Percentiles rank a stretch among this genome's conserved stretches.
These are phyloP conservation scores for Thaleichthys pacificus DNA, from an alignment of 2,797 vertebrate species.

Conservation along the genomic window DNA sequence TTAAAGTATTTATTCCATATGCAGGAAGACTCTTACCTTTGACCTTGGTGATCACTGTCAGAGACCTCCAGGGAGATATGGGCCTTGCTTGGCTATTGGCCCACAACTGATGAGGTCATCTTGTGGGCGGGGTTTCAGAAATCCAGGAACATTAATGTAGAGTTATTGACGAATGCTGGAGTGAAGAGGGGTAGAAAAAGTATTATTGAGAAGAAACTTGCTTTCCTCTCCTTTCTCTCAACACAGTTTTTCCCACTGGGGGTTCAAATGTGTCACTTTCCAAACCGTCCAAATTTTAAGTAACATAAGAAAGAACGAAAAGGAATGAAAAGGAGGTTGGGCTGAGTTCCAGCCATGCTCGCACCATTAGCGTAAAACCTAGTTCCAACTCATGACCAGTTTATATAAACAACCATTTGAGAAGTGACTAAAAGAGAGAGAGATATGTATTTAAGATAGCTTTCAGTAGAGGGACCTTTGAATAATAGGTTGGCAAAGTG, in stretches of 20 bases:
- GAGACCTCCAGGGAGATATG: slow-evolving; percentile 20
- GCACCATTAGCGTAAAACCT: slow-evolving; percentile 60
- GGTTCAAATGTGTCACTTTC: background rate
- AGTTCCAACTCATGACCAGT: slow-evolving; percentile 66
- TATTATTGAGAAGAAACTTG: background rate
- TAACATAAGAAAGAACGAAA: background rate
- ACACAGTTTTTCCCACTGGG: background rate
- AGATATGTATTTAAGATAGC: slow-evolving; percentile 61
- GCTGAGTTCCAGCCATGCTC: slow-evolving; percentile 58
- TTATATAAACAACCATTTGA: slow-evolving; percentile 66
- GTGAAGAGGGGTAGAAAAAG: background rate
- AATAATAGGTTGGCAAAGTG: slow-evolving; percentile 58
- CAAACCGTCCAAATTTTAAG: background rate
- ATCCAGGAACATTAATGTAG: background rate
- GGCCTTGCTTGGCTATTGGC: slow-evolving; percentile 34
- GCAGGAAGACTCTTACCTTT: slow-evolving; percentile 5
- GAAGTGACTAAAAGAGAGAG: slow-evolving; percentile 47
- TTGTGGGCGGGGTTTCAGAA: background rate
- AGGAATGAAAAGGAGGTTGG: slow-evolving; percentile 15
- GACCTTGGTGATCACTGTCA: slow-evolving; percentile 23
- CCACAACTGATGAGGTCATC: slow-evolving; percentile 39
- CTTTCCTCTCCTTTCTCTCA: background rate
- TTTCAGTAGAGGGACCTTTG: slow-evolving; percentile 35
- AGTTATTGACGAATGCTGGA: background rate
- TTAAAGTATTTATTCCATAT: background rate